Evolutionary conservation across 2,113 vertebrate species (phyloP).

Genomic region (Pygoscelis adeliae): DNA sequence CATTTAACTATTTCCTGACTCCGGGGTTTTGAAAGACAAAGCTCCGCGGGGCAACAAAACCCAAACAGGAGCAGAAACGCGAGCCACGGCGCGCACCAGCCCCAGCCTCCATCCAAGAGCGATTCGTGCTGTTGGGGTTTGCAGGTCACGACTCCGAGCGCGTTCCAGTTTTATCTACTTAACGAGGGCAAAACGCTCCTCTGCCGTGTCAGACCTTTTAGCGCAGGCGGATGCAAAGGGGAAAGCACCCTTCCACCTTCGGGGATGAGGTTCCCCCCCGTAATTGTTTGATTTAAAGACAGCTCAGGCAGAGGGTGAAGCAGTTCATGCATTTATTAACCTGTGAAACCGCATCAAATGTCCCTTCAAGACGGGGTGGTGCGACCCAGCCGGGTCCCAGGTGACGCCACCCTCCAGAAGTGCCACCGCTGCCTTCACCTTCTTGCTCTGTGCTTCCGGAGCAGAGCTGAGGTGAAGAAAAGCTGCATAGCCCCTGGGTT

Average conservation of each 20-base stretch:
- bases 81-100: fast-evolving
- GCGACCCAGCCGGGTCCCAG: fast-evolving
- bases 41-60: not conserved
- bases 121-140: not conserved
- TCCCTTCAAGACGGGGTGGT: fast-evolving
- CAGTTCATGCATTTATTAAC: fast-evolving
- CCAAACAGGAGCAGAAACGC: fast-evolving
- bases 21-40: not conserved
- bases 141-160: not conserved
- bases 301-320: not conserved
- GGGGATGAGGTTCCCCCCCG: not conserved
- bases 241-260: not conserved
- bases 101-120: not conserved
- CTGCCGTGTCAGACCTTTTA: not conserved
- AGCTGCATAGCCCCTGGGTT: fast-evolving
- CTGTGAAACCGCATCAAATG: fast-evolving
- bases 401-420: not conserved
- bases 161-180: not conserved
- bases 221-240: fast-evolving
- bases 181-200: not conserved
- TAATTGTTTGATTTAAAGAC: fast-evolving
- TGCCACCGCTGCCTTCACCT: not conserved
- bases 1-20: constrained; percentile 70
- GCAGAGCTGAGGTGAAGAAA: not conserved
- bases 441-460: fast-evolving